Conservation (phyloP, 92 coral and sea anemone species). For the Phenganax stokvisi region DNA sequence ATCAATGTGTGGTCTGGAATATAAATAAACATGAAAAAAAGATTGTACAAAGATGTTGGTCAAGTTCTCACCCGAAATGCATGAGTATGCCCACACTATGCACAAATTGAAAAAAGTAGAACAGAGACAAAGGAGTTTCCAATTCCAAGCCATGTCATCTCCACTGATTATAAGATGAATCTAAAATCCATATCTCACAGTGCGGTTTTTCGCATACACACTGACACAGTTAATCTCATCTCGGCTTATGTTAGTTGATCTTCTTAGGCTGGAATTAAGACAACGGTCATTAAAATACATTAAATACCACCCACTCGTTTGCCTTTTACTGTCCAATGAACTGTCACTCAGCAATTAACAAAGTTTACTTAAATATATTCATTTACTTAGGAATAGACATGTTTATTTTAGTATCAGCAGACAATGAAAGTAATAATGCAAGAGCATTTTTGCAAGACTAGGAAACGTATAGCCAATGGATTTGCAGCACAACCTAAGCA, state of each 20-base stretch:
- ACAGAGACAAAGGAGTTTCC: no score
- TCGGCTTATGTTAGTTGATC: not conserved
- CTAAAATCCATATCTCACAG: not conserved
- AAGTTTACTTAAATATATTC: conserved; percentile 1
- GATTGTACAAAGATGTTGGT: no score
- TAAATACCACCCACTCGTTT: conserved; percentile 31
- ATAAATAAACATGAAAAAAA: no score
- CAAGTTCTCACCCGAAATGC: no score
- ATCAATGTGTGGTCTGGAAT: no score
- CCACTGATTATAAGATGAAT: no score
- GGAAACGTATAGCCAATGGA: no score
- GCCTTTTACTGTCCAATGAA: not conserved
- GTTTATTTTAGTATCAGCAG: not conserved
- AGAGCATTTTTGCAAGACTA: no score
- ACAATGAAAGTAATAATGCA: not conserved
- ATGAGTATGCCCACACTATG: no score
- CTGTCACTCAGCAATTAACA: conserved; percentile 20
- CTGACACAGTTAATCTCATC: not conserved
- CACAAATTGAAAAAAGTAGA: no score
- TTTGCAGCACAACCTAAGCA: no score
- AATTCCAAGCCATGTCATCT: no score
- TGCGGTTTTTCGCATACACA: not conserved
- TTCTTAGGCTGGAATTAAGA: not conserved
- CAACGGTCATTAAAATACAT: conserved; percentile 6
- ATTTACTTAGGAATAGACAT: not conserved